phyloP scores from a whole-genome alignment of 30 jellyfish, hydroid and myxozoan species.

The Aurelia coerulea region DNA sequence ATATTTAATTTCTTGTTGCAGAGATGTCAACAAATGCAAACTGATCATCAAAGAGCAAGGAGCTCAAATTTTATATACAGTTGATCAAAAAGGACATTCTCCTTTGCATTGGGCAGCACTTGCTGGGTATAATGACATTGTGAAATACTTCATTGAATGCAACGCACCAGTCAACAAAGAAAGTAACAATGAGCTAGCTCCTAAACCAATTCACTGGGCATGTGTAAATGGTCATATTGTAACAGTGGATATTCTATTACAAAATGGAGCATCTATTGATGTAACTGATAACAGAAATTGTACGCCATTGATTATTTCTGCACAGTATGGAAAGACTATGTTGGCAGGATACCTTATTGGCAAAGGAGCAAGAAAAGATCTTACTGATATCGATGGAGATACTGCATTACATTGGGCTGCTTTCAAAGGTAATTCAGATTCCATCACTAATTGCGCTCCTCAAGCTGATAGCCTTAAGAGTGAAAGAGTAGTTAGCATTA shows the following conservation, averaged over 20 bases:
- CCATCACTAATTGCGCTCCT: too few relatives aligned
- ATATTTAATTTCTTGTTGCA: constrained; percentile 22
- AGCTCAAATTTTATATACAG: constrained; percentile 60
- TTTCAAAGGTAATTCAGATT: constrained; percentile 72
- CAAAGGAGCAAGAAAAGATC: constrained; percentile 94
- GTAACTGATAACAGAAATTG: constrained; percentile 84
- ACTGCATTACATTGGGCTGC: constrained; percentile 98
- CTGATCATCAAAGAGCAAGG: constrained; percentile 71
- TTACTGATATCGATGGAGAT: constrained; percentile 95
- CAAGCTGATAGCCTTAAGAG: too few relatives aligned
- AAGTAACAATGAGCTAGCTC: constrained; percentile 88
- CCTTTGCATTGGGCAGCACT: constrained; percentile 99
- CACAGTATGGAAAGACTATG: constrained; percentile 92
- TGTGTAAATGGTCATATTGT: constrained; percentile 95
- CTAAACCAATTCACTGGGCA: constrained; percentile 99
- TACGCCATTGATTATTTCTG: constrained; percentile 93
- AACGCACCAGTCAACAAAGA: constrained; percentile 92
- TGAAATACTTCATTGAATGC: constrained; percentile 73
- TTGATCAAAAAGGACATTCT: constrained; percentile 95
- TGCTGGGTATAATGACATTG: constrained; percentile 93
- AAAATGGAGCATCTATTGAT: constrained; percentile 92
- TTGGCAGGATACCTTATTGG: constrained; percentile 92
- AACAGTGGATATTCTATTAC: constrained; percentile 87
- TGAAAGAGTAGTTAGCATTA: too few relatives aligned
- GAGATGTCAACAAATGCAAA: constrained; percentile 87